Conservation (phyloP, 1,140 invertebrate species). For the Acyrthosiphon pisum region DNA sequence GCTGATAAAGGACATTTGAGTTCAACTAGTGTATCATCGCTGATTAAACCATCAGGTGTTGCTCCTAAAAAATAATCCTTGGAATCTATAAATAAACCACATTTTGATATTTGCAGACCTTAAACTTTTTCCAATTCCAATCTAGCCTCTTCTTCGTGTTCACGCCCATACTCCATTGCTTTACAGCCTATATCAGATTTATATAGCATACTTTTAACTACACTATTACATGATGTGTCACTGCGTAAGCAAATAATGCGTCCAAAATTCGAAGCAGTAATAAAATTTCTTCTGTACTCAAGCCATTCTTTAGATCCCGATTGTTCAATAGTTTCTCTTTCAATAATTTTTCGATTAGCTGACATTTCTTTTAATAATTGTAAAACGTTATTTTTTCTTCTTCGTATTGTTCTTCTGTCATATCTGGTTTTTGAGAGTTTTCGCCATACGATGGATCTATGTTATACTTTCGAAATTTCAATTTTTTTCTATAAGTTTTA, state of each 20-base stretch:
- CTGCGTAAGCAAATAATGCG: background rate
- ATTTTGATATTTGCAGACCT: background rate
- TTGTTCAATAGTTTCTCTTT: slow-evolving; percentile 7
- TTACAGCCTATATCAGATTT: background rate
- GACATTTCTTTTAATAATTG: background rate
- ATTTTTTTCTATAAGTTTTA: background rate
- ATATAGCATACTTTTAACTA: background rate
- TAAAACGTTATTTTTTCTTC: background rate
- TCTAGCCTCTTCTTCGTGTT: background rate
- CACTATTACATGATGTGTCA: background rate
- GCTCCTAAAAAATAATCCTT: slow-evolving; percentile 4
- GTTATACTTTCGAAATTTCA: background rate
- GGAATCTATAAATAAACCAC: slow-evolving; percentile 18
- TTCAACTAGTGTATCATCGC: slow-evolving; percentile 17
- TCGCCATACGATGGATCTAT: background rate
- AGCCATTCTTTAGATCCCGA: background rate
- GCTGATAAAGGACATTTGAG: slow-evolving; percentile 29
- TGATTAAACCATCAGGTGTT: slow-evolving; percentile 26
- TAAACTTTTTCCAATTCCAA: background rate
- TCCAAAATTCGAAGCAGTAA: background rate
- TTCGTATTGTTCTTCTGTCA: slow-evolving; percentile 30
- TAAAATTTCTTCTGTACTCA: background rate
- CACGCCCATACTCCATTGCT: background rate
- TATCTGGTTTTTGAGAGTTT: background rate
- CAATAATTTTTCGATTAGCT: background rate